Evolutionary conservation across 30 jellyfish, hydroid and myxozoan genomes (phyloP).

Genomic region (Catostylus mosaicus): DNA sequence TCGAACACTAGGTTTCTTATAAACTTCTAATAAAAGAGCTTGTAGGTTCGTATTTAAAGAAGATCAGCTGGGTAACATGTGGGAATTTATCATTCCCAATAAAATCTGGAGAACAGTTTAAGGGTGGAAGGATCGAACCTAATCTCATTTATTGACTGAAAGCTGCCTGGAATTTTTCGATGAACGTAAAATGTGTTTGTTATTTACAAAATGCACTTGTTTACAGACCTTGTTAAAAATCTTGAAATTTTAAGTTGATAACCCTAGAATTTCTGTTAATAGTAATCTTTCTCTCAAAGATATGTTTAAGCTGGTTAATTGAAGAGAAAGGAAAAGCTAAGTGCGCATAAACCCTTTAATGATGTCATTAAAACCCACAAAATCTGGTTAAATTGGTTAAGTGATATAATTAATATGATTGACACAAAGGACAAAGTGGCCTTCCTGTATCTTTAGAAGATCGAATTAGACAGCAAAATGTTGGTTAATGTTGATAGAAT

Average conservation of each 20-base stretch:
- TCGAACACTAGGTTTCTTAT: too few species aligned
- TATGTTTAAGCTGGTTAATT: constrained; percentile 11
- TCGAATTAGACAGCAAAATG: neutral
- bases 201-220: neutral
- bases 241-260: too few species aligned
- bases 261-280: neutral
- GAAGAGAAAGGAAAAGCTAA: constrained; percentile 26
- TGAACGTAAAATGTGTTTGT: too few species aligned
- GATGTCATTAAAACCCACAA: constrained; percentile 56
- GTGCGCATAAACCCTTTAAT: constrained; percentile 17
- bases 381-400: constrained; percentile 21
- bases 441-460: constrained; percentile 15
- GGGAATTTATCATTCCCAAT: too few species aligned
- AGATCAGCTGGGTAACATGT: too few species aligned
- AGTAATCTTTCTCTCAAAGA: neutral
- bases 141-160: too few species aligned
- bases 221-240: neutral
- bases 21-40: too few species aligned
- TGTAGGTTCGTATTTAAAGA: too few species aligned
- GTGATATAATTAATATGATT: constrained; percentile 14
- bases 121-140: too few species aligned
- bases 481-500: neutral
- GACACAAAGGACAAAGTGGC: constrained; percentile 17
- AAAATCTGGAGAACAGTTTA: too few species aligned
- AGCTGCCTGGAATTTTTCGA: too few species aligned